These are phyloP conservation scores for Lymantria dispar DNA, from an alignment of 2,888 invertebrate genomes.

Conservation along the genomic window DNA sequence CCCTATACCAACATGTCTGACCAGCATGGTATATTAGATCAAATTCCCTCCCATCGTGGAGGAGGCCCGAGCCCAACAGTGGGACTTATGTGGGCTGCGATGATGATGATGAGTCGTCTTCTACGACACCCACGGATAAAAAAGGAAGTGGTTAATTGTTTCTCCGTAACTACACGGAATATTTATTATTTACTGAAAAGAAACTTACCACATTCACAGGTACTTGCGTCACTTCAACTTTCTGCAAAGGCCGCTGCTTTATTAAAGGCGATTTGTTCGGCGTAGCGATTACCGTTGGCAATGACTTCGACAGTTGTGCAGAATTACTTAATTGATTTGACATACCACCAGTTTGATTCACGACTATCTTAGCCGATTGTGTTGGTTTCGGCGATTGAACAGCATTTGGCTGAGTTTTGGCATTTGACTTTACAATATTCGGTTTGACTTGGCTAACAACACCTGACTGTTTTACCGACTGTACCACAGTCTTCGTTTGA, in stretches of 20 bases:
- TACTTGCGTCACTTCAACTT: conserved; percentile 47
- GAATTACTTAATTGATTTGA: conserved; percentile 26
- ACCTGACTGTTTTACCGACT: conserved; percentile 19
- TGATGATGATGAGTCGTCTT: too few species aligned
- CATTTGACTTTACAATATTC: conserved; percentile 13
- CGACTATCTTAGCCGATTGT: conserved; percentile 34
- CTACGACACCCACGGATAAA: too few species aligned
- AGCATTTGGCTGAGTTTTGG: conserved; percentile 17
- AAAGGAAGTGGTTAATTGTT: too few species aligned
- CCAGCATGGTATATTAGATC: too few species aligned
- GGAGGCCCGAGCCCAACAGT: too few species aligned
- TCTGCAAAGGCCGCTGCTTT: conserved; percentile 60
- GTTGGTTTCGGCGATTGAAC: conserved; percentile 47
- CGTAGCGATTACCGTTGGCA: conserved; percentile 52
- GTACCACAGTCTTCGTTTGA: conserved; percentile 5
- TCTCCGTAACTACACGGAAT: too few species aligned
- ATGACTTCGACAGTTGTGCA: conserved; percentile 41
- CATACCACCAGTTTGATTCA: conserved; percentile 20
- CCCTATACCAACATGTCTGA: too few species aligned
- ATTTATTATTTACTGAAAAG: background rate
- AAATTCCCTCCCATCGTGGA: too few species aligned
- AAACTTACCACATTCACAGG: conserved; percentile 35
- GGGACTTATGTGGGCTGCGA: too few species aligned
- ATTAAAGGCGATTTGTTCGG: conserved; percentile 61
- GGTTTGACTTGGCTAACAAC: conserved; percentile 12